Evolutionary conservation across 1,140 invertebrate species (phyloP), one percentile per base, ranked within the genome.

Genomic region (Chrysopa pallens): DNA sequence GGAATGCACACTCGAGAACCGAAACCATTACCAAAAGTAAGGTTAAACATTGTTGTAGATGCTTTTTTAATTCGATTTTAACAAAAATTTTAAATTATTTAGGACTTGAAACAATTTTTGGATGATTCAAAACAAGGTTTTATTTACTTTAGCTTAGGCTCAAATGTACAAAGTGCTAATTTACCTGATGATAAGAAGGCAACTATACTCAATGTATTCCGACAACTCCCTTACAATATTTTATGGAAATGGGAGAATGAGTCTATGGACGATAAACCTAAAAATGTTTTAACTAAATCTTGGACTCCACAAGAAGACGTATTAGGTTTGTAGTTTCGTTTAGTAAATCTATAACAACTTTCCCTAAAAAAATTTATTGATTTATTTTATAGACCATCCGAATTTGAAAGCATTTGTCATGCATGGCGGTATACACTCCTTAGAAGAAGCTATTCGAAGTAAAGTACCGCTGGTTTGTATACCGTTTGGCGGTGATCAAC

Each of bases 341-440:
- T n/a, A n/a, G n/a, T n/a, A n/a, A n/a, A n/a, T n/a, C n/a, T n/a
- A n/a, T n/a, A n/a, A n/a, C n/a, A n/a, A n/a, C n/a, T 23, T 23
- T 23, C 17, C 17, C n/a, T n/a, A n/a, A n/a, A n/a, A n/a, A n/a
- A n/a, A n/a, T n/a, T n/a, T n/a, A n/a, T n/a, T n/a, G n/a, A n/a
- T n/a, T 39, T 40, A 42, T 33, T 8, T 54, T 57, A 17, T 47
- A 65, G 68, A 51, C 8, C 70, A 75, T 54, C 58, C 59, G 12
- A 68, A 70, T 11, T 42, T 66, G 4, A 59, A 61, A 46, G 43
- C 69, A 2, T 75, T 76, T 46, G 68, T 76, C 14, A 71, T 65
- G 8, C 74, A 77, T 45, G 72, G 74, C 23, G 74, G 74, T 4
- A 56, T 68, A 8, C 63, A 70, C 38, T 72, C 72, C 13, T 59